Evolutionary conservation across 2,113 vertebrate species (phyloP).

Genomic region (Oryzias celebensis): DNA sequence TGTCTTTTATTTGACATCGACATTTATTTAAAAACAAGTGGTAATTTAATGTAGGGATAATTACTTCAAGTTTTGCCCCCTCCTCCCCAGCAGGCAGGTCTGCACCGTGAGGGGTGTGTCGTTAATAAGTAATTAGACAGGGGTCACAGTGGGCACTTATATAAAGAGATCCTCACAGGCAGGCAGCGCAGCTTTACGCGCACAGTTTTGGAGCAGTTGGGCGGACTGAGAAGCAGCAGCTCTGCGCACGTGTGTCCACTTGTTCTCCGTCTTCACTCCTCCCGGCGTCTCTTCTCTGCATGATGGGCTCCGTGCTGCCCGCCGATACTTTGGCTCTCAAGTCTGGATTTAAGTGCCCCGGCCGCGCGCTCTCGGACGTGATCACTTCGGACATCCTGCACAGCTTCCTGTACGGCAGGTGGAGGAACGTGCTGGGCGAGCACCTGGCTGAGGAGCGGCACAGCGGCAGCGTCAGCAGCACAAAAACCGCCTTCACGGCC

Average conservation of each 20-base stretch:
- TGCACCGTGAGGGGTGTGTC: slow-evolving; percentile 86
- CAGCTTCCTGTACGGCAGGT: slow-evolving; percentile 82
- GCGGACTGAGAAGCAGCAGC: slow-evolving; percentile 41
- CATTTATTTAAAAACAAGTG: background rate
- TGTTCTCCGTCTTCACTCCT: background rate
- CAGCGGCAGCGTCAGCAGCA: slow-evolving; percentile 67
- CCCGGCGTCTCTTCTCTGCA: background rate
- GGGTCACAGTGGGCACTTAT: slow-evolving; percentile 86
- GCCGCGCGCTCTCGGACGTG: slow-evolving; percentile 71
- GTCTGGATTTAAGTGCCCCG: slow-evolving; percentile 85
- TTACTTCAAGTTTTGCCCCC: slow-evolving; percentile 24
- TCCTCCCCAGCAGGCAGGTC: slow-evolving; percentile 67
- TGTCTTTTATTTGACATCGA: too few relatives aligned
- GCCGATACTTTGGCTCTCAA: slow-evolving; percentile 89
- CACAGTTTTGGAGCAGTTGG: slow-evolving; percentile 46
- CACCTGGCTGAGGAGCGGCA: slow-evolving; percentile 88
- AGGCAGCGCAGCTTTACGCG: slow-evolving; percentile 53
- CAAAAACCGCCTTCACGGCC: slow-evolving; percentile 94
- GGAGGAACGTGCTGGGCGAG: slow-evolving; percentile 93
- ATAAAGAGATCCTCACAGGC: slow-evolving; percentile 79
- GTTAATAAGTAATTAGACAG: slow-evolving; percentile 98
- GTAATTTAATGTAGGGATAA: slow-evolving; percentile 1
- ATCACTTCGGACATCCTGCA: slow-evolving; percentile 48
- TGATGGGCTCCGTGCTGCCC: slow-evolving; percentile 93
- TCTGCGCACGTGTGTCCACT: background rate